These are phyloP conservation scores for Chymomyza procnemis DNA, from an alignment of 2,888 invertebrate genomes.

Conservation along the genomic window DNA sequence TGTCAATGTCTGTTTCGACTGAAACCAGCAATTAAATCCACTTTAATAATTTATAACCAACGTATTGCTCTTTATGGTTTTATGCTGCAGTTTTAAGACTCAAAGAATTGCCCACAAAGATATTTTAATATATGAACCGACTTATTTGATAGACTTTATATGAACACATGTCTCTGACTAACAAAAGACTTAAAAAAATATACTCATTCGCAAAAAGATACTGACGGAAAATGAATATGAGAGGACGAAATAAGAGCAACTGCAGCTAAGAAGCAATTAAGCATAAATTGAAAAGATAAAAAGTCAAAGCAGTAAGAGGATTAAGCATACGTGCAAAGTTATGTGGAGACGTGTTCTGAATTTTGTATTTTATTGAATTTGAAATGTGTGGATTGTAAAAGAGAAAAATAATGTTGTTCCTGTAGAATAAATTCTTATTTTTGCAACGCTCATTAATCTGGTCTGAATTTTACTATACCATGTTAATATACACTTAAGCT, in stretches of 20 bases:
- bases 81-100: constrained; percentile 8
- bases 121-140: neutral
- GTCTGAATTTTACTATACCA: too few species aligned
- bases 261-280: constrained; percentile 55
- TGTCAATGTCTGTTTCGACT: neutral
- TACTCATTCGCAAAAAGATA: neutral
- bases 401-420: too few species aligned
- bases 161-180: neutral
- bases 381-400: too few species aligned
- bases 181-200: neutral
- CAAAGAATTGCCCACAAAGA: neutral
- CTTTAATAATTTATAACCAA: constrained; percentile 73
- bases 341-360: too few species aligned
- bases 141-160: constrained; percentile 10
- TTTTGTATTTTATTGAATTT: too few species aligned
- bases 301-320: constrained; percentile 37
- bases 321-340: neutral
- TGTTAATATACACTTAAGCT: too few species aligned
- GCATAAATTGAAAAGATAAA: constrained; percentile 57
- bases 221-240: constrained; percentile 27
- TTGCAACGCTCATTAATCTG: too few species aligned
- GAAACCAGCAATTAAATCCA: constrained; percentile 70
- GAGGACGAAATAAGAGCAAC: constrained; percentile 17
- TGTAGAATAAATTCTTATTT: too few species aligned
- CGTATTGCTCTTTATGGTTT: constrained; percentile 62